Evolutionary conservation across 2,113 vertebrate genomes (phyloP).

Genomic region (Oxyruncus cristatus): DNA sequence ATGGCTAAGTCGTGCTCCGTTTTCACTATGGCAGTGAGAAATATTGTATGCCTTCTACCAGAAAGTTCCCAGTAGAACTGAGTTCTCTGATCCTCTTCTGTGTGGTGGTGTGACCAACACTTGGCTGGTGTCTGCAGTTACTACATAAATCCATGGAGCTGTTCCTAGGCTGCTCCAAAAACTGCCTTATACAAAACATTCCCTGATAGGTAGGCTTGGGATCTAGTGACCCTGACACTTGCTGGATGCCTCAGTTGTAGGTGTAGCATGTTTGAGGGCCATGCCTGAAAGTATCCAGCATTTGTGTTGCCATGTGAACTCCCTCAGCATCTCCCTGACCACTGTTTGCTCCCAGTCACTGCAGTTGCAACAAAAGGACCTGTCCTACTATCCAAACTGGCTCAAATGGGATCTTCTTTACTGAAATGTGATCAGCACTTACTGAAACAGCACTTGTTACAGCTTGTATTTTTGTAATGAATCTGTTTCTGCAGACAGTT

Average conservation of each 20-base stretch:
- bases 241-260: not conserved
- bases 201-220: not conserved
- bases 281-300: not conserved
- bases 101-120: not conserved
- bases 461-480: not conserved
- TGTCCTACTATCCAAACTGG: not conserved
- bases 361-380: not conserved
- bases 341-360: not conserved
- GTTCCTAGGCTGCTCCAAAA: not conserved
- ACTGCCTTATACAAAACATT: not conserved
- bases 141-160: not conserved
- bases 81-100: not conserved
- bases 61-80: not conserved
- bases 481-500: not conserved
- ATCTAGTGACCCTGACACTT: not conserved
- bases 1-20: not conserved
- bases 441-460: not conserved
- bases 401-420: not conserved
- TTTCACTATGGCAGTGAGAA: not conserved
- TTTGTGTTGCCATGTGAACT: not conserved
- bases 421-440: not conserved
- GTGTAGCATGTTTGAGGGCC: not conserved
- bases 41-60: not conserved
- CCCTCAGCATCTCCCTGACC: not conserved
- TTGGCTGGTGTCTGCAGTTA: not conserved